These are phyloP conservation scores for Halcyon chelicuti DNA, from an alignment of 2,797 vertebrate genomes.

Conservation along the genomic window DNA sequence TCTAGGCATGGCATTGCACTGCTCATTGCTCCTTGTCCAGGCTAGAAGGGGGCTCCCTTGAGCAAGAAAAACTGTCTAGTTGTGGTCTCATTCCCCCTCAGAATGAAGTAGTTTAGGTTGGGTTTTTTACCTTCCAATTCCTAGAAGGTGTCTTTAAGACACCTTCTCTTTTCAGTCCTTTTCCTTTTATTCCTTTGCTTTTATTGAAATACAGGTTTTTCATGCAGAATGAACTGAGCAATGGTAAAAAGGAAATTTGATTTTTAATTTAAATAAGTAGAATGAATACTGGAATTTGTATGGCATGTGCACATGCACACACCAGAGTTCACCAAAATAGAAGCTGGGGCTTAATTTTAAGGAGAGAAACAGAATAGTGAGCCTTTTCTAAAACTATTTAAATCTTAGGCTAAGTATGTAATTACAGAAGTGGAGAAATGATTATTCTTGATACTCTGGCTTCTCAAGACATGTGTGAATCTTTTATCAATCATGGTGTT, in stretches of 20 bases:
- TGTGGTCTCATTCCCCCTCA: background rate
- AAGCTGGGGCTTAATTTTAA: background rate
- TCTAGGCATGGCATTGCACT: background rate
- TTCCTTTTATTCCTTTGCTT: background rate
- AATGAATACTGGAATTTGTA: background rate
- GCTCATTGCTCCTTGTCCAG: background rate
- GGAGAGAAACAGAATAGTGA: background rate
- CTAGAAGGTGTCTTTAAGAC: background rate
- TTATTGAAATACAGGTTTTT: background rate
- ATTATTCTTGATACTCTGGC: background rate
- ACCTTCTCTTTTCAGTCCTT: background rate
- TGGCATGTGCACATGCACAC: too few species aligned
- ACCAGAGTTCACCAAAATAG: background rate
- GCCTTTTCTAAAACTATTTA: background rate
- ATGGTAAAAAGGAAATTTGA: background rate
- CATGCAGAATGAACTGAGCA: background rate
- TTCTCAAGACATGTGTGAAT: background rate
- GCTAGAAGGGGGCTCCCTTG: background rate
- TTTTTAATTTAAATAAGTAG: background rate
- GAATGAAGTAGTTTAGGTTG: background rate
- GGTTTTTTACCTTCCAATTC: background rate
- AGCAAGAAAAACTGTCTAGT: background rate
- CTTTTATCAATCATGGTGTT: background rate
- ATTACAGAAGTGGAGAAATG: background rate
- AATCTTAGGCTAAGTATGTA: background rate